These are phyloP conservation scores for Anoplolepis gracilipes DNA, from an alignment of 1,140 invertebrate species.

Conservation along the genomic window DNA sequence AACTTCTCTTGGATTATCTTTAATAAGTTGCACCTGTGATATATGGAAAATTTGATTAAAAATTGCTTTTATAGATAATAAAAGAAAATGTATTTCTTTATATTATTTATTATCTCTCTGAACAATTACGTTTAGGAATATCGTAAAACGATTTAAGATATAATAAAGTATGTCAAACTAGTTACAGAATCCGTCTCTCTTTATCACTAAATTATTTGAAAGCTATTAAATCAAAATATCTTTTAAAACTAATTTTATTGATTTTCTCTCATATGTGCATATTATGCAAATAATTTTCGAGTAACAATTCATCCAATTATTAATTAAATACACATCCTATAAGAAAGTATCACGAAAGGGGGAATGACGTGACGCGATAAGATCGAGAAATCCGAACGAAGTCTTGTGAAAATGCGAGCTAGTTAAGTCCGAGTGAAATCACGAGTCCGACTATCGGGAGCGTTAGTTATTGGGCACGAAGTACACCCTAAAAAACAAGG, in stretches of 20 bases:
- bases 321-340: background rate
- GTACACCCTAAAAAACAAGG: background rate
- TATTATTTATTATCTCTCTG: conserved; percentile 16
- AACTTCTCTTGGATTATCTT: background rate
- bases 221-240: background rate
- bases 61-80: background rate
- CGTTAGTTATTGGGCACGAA: conserved; percentile 41
- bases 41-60: background rate
- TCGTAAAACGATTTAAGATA: background rate
- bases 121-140: background rate
- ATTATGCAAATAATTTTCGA: background rate
- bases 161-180: background rate
- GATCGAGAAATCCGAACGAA: background rate
- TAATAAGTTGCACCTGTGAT: background rate
- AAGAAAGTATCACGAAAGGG: background rate
- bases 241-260: background rate
- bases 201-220: background rate
- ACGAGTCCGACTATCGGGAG: conserved; percentile 27
- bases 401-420: conserved; percentile 26
- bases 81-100: background rate
- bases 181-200: background rate
- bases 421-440: conserved; percentile 55
- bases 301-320: too few species aligned
- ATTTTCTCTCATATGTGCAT: background rate
- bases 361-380: background rate